A percentile compares a stretch with the other conserved stretches of the same genome.
phyloP scores from a whole-genome alignment of 1,140 invertebrate genomes.

The Heliconius nattereri region DNA sequence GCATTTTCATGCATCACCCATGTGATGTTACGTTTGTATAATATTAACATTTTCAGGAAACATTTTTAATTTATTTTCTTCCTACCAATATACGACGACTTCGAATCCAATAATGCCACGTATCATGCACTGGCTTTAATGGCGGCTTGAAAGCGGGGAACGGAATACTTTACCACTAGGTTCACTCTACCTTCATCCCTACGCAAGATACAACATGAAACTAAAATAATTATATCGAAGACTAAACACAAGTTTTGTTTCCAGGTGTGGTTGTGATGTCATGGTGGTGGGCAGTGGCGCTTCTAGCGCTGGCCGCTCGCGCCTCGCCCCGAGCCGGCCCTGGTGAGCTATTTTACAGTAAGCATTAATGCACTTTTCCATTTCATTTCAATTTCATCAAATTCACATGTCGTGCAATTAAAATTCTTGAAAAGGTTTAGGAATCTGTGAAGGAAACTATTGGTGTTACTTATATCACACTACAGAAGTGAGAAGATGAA shows the following conservation, averaged over 20 bases:
- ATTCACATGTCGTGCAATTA: neutral
- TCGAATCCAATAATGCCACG: too few species aligned
- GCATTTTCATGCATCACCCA: too few species aligned
- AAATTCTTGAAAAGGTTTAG: neutral
- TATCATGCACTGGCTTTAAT: neutral
- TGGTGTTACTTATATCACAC: neutral
- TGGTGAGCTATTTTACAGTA: constrained; percentile 76
- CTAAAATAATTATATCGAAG: too few species aligned
- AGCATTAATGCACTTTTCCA: constrained; percentile 53
- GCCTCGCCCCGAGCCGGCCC: constrained; percentile 69
- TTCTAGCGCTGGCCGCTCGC: constrained; percentile 70
- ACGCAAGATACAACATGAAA: too few species aligned
- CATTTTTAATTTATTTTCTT: too few species aligned
- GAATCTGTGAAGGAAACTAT: neutral
- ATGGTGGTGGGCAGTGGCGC: constrained; percentile 75
- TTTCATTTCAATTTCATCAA: constrained; percentile 32
- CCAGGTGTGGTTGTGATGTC: constrained; percentile 78
- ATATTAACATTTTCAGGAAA: too few species aligned
- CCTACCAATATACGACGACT: too few species aligned
- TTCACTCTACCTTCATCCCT: neutral
- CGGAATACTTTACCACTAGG: neutral
- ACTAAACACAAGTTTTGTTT: constrained; percentile 27
- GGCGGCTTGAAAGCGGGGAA: neutral
- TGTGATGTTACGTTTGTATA: too few species aligned
- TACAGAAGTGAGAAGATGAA: too few species aligned